Conservation (phyloP, 2,113 vertebrate species). For the Neomonachus schauinslandi region DNA sequence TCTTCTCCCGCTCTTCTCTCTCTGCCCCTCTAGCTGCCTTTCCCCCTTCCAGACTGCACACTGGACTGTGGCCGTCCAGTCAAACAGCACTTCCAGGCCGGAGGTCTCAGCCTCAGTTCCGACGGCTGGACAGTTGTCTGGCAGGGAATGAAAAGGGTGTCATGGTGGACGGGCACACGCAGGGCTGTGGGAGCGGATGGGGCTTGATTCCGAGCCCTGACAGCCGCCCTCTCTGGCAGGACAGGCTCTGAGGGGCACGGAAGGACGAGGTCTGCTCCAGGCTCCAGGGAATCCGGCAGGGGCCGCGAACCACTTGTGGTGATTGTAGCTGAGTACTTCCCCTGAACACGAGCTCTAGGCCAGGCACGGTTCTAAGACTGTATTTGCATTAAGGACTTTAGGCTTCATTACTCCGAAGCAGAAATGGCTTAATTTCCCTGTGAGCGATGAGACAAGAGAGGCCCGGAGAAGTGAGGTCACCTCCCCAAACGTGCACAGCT, state of each 20-base stretch:
- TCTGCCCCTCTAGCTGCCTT: background rate
- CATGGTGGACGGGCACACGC: accelerated
- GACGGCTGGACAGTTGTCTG: accelerated
- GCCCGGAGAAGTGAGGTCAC: background rate
- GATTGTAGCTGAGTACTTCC: background rate
- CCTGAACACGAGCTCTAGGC: background rate
- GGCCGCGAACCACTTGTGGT: accelerated
- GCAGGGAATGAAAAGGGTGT: background rate
- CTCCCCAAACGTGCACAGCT: background rate
- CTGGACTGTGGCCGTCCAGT: accelerated
- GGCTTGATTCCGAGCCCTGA: accelerated
- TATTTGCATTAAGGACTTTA: background rate
- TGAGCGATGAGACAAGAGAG: background rate
- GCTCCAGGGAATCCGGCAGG: background rate
- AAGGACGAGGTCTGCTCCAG: background rate
- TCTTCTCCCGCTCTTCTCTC: background rate
- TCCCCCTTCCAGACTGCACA: background rate
- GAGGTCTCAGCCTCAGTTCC: background rate
- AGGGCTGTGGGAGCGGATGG: background rate
- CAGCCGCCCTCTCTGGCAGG: background rate
- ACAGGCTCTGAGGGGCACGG: background rate
- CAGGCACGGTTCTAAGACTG: background rate
- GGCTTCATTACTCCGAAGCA: no score
- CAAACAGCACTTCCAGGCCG: accelerated
- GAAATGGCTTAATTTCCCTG: background rate